Evolutionary conservation across 2,113 vertebrate genomes (phyloP), one percentile per base, ranked within the genome.

Genomic region (Pedionomus torquatus): DNA sequence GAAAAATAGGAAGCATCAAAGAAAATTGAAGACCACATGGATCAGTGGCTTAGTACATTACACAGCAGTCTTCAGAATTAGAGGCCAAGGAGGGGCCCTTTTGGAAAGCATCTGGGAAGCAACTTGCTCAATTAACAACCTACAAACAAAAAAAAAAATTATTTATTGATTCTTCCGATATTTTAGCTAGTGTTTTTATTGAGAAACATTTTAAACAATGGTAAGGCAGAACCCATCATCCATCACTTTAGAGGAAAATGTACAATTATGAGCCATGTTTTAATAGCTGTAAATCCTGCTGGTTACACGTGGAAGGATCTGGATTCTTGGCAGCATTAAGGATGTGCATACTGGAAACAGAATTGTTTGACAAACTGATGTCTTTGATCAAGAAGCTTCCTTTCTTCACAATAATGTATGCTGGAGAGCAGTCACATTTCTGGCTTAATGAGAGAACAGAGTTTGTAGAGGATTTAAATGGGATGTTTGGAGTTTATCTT

Each of bases 1-100:
- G 78, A 86, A 92, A 93, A 69, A 54, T 61, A 63, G 88, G 70
- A 61, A 74, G 18, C 83, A 63, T 77, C 79, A 70, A 92, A 86
- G 88, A 43, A 88, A 93, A 90, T 39, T 92, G 95, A 95, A 92
- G 48, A 81, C 69, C 44, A 35, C 43, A 43, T 37, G 93, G 77
- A 78, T 94, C 91, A 87, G 33, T 86, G 69, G 57, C 72, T 82
- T 89, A 63, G 77, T 68, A 79, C 35, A 52, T 87, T 91, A 52
- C 43, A 52, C 15, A 89, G 57, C 51, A 71, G 41, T 46, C 89
- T 94, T 65, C 74, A 87, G 87, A 77, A 74, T 17, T 19, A 51
- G 83, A 78, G 83, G 76, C 76, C 71, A 5, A 44, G 75, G 57
- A 77, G 49, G 41, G 66, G 80, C 31, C n/a, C 19, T 74, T 93